phyloP scores from a whole-genome alignment of 2,888 invertebrate genomes.

The Anagyrus pseudococci region DNA sequence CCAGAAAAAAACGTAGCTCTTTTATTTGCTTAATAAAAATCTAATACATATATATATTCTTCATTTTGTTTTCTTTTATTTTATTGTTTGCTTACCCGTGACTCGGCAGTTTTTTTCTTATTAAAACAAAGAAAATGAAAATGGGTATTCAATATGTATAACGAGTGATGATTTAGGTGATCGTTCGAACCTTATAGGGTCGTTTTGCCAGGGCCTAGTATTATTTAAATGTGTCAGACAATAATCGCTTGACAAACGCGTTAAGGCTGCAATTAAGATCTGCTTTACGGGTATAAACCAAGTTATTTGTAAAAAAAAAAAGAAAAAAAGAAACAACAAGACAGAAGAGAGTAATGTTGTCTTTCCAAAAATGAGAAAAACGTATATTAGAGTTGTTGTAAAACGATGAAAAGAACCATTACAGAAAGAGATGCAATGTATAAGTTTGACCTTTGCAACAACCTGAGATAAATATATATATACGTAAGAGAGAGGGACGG shows the following conservation, averaged over 20 bases:
- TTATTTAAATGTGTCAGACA: constrained; percentile 43
- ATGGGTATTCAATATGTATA: too few relatives aligned
- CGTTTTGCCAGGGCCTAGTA: background rate
- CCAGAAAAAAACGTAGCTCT: too few relatives aligned
- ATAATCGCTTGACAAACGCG: constrained; percentile 40
- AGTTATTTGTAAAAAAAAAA: too few relatives aligned
- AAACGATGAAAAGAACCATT: background rate
- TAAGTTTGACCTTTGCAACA: constrained; percentile 12
- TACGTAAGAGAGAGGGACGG: constrained; percentile 5
- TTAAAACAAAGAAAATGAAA: too few relatives aligned
- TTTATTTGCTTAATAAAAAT: too few relatives aligned
- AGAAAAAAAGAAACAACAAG: too few relatives aligned
- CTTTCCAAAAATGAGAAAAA: too few relatives aligned
- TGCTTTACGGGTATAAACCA: constrained; percentile 13
- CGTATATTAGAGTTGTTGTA: background rate
- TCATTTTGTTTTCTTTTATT: too few relatives aligned
- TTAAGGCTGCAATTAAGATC: constrained; percentile 18
- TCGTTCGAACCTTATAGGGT: background rate
- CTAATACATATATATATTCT: too few relatives aligned
- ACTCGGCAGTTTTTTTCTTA: too few relatives aligned
- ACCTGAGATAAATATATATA: constrained; percentile 13
- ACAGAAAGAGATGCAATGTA: background rate
- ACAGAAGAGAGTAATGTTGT: too few relatives aligned
- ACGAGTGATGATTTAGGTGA: background rate
- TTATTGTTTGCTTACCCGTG: too few relatives aligned